Evolutionary conservation across 1,140 invertebrate species (phyloP).

Genomic region (Procambarus clarkii): DNA sequence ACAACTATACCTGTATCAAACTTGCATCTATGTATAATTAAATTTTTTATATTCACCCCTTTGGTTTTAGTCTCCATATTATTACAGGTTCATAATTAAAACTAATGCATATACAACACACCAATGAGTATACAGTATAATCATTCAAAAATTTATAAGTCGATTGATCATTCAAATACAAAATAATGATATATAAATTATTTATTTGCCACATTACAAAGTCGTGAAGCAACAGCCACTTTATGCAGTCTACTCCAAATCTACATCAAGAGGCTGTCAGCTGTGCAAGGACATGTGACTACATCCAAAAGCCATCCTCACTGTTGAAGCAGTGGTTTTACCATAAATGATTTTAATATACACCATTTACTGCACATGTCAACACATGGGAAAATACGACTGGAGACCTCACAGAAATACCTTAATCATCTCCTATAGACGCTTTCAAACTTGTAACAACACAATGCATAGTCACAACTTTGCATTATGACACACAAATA

Average conservation of each 20-base stretch:
- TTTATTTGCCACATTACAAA: slow-evolving; percentile 41
- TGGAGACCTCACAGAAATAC: not conserved
- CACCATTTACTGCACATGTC: not conserved
- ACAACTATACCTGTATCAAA: no score
- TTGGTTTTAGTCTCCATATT: no score
- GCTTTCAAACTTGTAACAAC: not conserved
- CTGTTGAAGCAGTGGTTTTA: not conserved
- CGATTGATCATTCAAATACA: not conserved
- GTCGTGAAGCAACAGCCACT: slow-evolving; percentile 23
- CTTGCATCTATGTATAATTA: no score
- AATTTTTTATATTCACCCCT: no score
- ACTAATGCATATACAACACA: no score
- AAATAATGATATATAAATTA: slow-evolving; percentile 22
- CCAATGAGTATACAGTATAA: not conserved
- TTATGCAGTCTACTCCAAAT: not conserved
- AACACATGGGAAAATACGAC: not conserved
- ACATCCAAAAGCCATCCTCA: not conserved
- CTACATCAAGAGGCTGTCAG: not conserved
- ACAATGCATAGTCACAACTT: not conserved
- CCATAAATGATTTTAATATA: not conserved
- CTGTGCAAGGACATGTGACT: not conserved
- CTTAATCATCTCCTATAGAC: not conserved
- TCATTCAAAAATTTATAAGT: not conserved
- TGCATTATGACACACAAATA: not conserved
- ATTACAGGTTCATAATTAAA: no score